Percentiles rank a stretch among this genome's conserved stretches.
phyloP scores from a whole-genome alignment of 2,797 vertebrate species.

The Gymnothorax javanicus region DNA sequence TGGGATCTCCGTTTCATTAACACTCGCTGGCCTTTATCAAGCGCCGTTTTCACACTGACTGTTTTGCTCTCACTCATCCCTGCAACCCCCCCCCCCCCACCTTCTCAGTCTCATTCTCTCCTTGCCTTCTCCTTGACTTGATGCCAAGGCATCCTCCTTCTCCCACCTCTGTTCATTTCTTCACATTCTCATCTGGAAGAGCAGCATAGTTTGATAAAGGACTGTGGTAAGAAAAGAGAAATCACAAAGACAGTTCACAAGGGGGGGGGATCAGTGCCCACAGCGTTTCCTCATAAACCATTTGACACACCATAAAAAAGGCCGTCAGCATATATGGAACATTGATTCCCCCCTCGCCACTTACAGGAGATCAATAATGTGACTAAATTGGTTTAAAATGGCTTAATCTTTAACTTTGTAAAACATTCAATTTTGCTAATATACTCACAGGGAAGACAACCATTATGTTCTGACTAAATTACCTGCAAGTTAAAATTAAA shows the following conservation, averaged over 20 bases:
- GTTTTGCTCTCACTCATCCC: neutral
- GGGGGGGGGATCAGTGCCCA: neutral
- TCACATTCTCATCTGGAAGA: conserved; percentile 2
- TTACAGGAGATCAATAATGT: conserved; percentile 1
- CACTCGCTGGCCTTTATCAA: neutral
- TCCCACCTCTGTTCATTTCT: neutral
- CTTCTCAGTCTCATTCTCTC: neutral
- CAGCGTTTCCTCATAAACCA: conserved; percentile 11
- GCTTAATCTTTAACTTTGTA: conserved; percentile 22
- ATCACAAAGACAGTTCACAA: neutral
- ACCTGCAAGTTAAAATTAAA: neutral
- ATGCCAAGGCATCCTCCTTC: neutral
- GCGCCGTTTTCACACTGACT: neutral
- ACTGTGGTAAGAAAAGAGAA: neutral
- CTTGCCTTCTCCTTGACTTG: conserved; percentile 5
- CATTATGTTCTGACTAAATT: conserved; percentile 1
- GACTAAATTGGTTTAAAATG: conserved; percentile 19
- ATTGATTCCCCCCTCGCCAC: neutral
- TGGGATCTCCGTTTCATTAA: neutral
- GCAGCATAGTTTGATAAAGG: conserved; percentile 1
- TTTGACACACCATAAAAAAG: neutral
- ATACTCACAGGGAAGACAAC: conserved; percentile 9
- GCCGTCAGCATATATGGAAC: conserved; percentile 12
- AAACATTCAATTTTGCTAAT: conserved; percentile 13
- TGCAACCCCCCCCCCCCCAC: neutral